phyloP scores from a whole-genome alignment of 2,888 invertebrate genomes.

The Brachypterus glaber region DNA sequence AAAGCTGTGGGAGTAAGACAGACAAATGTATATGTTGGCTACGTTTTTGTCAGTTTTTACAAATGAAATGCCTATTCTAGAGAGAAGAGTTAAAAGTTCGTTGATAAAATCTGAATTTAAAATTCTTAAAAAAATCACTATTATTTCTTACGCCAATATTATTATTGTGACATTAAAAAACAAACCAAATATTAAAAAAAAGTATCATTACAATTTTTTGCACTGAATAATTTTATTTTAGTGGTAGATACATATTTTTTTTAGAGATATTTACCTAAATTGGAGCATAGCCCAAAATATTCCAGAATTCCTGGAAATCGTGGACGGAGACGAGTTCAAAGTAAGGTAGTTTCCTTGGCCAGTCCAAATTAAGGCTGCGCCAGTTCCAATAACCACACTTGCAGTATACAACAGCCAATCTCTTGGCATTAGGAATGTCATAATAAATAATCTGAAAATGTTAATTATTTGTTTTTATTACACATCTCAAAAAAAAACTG shows the following conservation, averaged over 20 bases:
- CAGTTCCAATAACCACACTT: constrained; percentile 79
- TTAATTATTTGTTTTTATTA: constrained; percentile 1
- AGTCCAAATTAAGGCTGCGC: constrained; percentile 94
- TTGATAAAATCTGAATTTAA: too few relatives aligned
- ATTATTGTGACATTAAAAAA: constrained; percentile 1
- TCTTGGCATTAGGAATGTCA: constrained; percentile 74
- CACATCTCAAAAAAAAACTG: too few relatives aligned
- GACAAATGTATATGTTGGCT: too few relatives aligned
- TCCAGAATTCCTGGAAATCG: constrained; percentile 89
- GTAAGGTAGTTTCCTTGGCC: constrained; percentile 90
- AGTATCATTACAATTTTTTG: too few relatives aligned
- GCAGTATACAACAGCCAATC: constrained; percentile 76
- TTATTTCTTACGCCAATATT: too few relatives aligned
- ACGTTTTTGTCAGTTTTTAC: too few relatives aligned
- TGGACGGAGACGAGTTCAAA: constrained; percentile 76
- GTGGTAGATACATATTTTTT: too few relatives aligned
- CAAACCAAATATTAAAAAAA: constrained; percentile 5
- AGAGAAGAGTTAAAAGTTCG: too few relatives aligned
- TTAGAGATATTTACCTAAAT: constrained; percentile 58
- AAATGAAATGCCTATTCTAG: too few relatives aligned
- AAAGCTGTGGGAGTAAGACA: too few relatives aligned
- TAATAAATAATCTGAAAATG: constrained; percentile 72
- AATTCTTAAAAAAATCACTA: too few relatives aligned
- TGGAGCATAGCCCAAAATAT: constrained; percentile 96
- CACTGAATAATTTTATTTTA: not conserved